Conservation (phyloP, 1,140 invertebrate genomes). For the Temnothorax nylanderi region DNA sequence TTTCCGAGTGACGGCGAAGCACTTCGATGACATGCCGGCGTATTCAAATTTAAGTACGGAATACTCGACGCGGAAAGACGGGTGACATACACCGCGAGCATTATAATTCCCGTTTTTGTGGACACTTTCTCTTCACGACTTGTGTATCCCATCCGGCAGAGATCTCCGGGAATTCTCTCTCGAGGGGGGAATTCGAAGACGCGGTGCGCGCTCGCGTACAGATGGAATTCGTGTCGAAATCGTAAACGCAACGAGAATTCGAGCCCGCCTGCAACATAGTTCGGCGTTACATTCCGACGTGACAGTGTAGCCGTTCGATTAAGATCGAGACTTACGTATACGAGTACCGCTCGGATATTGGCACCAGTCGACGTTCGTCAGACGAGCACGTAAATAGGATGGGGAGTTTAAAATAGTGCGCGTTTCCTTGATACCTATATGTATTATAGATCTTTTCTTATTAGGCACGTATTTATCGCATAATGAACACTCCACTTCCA, state of each 20-base stretch:
- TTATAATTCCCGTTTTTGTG: conserved; percentile 70
- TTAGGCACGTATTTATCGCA: conserved; percentile 19
- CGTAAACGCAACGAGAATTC: conserved; percentile 23
- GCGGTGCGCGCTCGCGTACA: background rate
- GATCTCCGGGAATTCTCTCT: conserved; percentile 23
- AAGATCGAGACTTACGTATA: background rate
- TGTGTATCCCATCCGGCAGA: background rate
- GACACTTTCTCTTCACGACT: conserved; percentile 72
- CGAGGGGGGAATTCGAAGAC: conserved; percentile 35
- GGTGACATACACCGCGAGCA: conserved; percentile 61
- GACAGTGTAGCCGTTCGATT: background rate
- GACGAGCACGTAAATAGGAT: background rate
- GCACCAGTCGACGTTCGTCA: background rate
- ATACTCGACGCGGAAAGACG: conserved; percentile 57
- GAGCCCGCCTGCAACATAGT: background rate
- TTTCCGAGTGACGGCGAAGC: conserved; percentile 61
- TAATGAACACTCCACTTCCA: background rate
- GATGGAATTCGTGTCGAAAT: conserved; percentile 64
- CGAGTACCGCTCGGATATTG: background rate
- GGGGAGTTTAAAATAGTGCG: background rate
- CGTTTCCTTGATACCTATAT: background rate
- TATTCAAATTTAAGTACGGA: conserved; percentile 70
- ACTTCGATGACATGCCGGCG: conserved; percentile 66
- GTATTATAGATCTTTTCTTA: background rate
- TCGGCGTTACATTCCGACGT: background rate